phyloP scores from a whole-genome alignment of 2,888 invertebrate genomes.

The Andrena minutula region DNA sequence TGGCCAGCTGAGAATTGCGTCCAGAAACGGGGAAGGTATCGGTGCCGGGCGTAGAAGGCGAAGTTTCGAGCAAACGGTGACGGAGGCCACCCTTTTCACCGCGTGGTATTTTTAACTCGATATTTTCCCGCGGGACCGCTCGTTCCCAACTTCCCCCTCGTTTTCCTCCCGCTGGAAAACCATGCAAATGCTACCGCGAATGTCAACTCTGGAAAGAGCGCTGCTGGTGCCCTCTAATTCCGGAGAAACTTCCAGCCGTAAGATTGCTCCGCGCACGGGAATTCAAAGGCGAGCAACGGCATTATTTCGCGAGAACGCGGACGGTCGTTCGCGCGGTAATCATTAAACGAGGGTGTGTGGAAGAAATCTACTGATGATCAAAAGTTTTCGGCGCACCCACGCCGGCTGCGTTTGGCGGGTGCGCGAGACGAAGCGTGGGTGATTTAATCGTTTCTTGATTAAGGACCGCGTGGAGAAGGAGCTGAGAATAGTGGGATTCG shows the following conservation, averaged over 20 bases:
- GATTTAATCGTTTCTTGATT: not conserved
- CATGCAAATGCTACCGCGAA: conserved; percentile 29
- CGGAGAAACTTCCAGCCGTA: conserved; percentile 30
- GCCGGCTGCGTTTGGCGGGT: not conserved
- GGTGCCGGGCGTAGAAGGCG: not conserved
- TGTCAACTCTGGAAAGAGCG: conserved; percentile 35
- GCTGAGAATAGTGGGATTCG: not conserved
- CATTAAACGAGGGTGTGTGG: conserved; percentile 10
- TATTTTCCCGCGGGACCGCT: conserved; percentile 12
- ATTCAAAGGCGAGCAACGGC: conserved; percentile 30
- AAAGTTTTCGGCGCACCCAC: not conserved
- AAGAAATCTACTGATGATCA: not conserved
- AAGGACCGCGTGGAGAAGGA: not conserved
- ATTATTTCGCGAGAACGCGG: conserved; percentile 27
- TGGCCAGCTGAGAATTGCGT: too few species aligned
- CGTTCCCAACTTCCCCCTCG: conserved; percentile 8
- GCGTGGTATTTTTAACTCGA: conserved; percentile 34
- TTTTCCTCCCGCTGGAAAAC: not conserved
- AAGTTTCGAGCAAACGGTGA: not conserved
- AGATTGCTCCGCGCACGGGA: conserved; percentile 13
- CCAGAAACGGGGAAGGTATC: too few species aligned
- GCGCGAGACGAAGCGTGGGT: not conserved
- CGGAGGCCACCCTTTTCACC: not conserved
- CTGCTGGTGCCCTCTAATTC: conserved; percentile 38
- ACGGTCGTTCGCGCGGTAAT: conserved; percentile 2